Evolutionary conservation across 2,797 vertebrate genomes (phyloP), one percentile per base, ranked within the genome.

Genomic region (Pogonophryne albipinna): DNA sequence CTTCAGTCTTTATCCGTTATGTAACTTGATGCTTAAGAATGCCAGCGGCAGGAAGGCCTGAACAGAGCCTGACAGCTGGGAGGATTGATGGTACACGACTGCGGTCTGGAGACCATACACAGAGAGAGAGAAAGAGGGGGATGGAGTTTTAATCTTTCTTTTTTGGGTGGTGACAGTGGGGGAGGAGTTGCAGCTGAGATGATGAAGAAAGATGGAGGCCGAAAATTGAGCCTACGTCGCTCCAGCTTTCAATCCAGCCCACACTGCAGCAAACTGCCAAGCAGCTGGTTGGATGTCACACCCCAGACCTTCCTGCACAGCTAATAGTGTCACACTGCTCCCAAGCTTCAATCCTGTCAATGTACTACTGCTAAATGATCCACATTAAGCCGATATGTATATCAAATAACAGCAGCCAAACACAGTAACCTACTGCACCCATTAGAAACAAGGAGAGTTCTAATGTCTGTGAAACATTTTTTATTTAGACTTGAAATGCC

Each of bases 71-170:
- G 86, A 90, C 86, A 92, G 84, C 66, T 16, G 5, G 75, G 75
- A 90, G 86, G 85, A 93, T 90, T 89, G 88, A 89, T 90, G 80
- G 84, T 76, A 71, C 31, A 46, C 80, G 77, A 57, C 81, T 80
- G 81, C 84, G 62, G 86, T 79, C 80, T 80, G 74, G 67, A 86
- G 77, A 92, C 85, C 84, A 83, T 71, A 83, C 19, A 63, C 31
- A 75, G 58, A 60, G 45, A 50, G 27, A 57, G 20, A n/a, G 14
- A 49, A 20, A 19, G 23, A 41, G 52, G 49, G 51, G 14, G 16
- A 16, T 11, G 38, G 67, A 44, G 14, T 68, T 47, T 67, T 57
- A 58, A 44, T 64, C 49, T 61, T 47, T 72, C 10, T 66, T 65
- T 45, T 73, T 63, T 27, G 17, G 16, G 57, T 60, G 50, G 55